Conservation (phyloP, 1,140 invertebrate species). For the Brachionus koreanus region DNA sequence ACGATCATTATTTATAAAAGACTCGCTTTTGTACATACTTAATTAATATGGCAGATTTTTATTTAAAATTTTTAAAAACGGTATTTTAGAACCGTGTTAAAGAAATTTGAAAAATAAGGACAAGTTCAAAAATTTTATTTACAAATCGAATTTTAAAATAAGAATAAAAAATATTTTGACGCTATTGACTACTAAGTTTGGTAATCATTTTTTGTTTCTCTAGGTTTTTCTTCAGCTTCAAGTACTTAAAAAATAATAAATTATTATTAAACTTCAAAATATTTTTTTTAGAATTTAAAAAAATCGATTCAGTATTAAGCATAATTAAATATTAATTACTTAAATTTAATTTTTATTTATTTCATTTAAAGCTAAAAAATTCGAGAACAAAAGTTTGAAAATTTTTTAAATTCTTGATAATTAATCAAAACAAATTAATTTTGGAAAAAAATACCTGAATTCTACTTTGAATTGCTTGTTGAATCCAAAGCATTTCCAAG, state of each 20-base stretch:
- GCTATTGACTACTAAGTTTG: neutral
- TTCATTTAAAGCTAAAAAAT: too few relatives aligned
- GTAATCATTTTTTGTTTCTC: conserved; percentile 37
- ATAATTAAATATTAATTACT: too few relatives aligned
- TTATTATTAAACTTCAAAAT: neutral
- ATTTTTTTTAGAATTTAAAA: neutral
- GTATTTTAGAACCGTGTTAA: neutral
- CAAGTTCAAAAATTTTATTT: neutral
- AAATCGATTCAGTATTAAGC: neutral
- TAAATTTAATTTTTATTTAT: too few relatives aligned
- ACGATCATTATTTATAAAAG: too few relatives aligned
- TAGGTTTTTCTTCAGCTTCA: conserved; percentile 28
- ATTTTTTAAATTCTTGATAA: neutral
- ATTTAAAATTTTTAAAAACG: too few relatives aligned
- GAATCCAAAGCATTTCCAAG: conserved; percentile 36
- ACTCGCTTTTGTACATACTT: too few relatives aligned
- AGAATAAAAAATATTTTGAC: neutral
- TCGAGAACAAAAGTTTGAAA: neutral
- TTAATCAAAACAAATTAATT: neutral
- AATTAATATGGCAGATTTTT: too few relatives aligned
- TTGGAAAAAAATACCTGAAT: neutral
- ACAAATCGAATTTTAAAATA: neutral
- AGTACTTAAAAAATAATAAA: neutral
- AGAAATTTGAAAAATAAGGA: neutral
- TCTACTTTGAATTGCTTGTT: conserved; percentile 39